phyloP scores from a whole-genome alignment of 2,888 invertebrate genomes.

The Acheta domesticus region DNA sequence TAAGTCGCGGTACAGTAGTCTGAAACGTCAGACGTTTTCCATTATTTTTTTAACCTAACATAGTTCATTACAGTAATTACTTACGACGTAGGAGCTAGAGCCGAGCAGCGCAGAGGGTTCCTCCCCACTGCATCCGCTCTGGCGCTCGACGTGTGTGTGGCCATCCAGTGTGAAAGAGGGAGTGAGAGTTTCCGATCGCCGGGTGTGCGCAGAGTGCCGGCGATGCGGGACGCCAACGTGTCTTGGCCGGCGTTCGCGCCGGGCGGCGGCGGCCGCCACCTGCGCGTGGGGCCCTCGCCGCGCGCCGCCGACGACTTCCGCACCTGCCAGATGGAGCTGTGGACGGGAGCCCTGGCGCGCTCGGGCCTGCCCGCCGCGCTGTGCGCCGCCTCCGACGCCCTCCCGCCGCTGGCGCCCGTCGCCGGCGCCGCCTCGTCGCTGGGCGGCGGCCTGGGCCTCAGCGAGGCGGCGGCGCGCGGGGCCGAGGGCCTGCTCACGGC shows the following conservation, averaged over 20 bases:
- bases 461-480: not conserved
- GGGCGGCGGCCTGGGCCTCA: not conserved
- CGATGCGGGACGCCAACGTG: conserved; percentile 34
- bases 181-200: no score
- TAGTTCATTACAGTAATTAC: no score
- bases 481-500: not conserved
- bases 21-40: no score
- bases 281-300: conserved; percentile 54
- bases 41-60: no score
- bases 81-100: no score
- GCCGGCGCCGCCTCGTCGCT: not conserved
- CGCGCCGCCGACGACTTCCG: conserved; percentile 47
- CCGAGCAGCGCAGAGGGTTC: no score
- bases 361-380: not conserved
- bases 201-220: not conserved
- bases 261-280: conserved; percentile 51
- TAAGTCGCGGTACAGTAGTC: no score
- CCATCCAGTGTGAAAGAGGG: no score
- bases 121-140: no score
- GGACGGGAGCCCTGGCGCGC: conserved; percentile 53
- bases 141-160: no score
- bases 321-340: conserved; percentile 64
- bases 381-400: not conserved
- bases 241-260: conserved; percentile 47
- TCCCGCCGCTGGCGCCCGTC: not conserved